Evolutionary conservation across 1,140 invertebrate species (phyloP).

Genomic region (Wasmannia auropunctata): DNA sequence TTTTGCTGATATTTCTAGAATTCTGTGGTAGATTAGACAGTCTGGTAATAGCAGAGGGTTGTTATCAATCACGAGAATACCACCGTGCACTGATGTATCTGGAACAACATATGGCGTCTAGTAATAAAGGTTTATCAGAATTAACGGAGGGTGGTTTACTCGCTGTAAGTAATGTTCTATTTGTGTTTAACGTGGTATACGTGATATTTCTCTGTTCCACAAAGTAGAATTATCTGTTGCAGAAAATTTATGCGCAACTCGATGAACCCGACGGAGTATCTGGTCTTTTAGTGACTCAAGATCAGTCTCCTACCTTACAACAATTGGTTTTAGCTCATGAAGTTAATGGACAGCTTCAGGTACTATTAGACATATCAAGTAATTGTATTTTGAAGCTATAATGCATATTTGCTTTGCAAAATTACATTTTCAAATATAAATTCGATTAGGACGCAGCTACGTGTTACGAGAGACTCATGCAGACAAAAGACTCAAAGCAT

Average conservation of each 20-base stretch:
- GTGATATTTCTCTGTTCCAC: neutral
- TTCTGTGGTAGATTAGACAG: constrained; percentile 88
- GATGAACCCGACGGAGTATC: constrained; percentile 92
- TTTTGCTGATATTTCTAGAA: constrained; percentile 78
- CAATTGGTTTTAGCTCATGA: constrained; percentile 91
- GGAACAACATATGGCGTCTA: constrained; percentile 89
- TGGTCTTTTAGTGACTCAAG: constrained; percentile 89
- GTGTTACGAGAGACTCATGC: constrained; percentile 91
- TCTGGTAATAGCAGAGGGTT: constrained; percentile 88
- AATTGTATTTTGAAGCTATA: neutral
- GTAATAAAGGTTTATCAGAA: constrained; percentile 86
- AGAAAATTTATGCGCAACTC: constrained; percentile 91
- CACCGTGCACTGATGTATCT: constrained; percentile 90
- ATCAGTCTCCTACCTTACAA: constrained; percentile 88
- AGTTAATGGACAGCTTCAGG: constrained; percentile 88
- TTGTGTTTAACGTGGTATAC: neutral
- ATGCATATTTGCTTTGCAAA: constrained; percentile 7
- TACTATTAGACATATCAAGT: constrained; percentile 44
- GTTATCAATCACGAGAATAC: constrained; percentile 90
- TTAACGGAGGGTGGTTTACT: constrained; percentile 84
- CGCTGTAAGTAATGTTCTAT: constrained; percentile 72
- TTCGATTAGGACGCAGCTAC: constrained; percentile 88
- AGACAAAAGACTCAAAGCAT: constrained; percentile 85
- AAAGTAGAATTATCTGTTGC: constrained; percentile 82
- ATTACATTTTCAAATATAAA: neutral